phyloP scores from a whole-genome alignment of 2,888 invertebrate genomes.

The Ischnus inquisitorius region DNA sequence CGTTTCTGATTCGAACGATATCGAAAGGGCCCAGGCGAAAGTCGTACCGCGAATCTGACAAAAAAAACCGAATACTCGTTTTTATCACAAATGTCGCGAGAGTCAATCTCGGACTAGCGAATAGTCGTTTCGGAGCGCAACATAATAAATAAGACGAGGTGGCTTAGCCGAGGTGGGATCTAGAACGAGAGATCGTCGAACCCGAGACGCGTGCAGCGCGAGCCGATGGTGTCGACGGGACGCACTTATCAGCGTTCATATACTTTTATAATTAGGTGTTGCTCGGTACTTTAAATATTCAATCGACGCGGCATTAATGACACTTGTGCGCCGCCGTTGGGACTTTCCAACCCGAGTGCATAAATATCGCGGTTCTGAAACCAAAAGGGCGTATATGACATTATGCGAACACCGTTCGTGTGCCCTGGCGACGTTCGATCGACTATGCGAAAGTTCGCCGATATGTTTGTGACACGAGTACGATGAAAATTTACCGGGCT shows the following conservation, averaged over 20 bases:
- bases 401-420: not conserved
- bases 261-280: not conserved
- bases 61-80: not conserved
- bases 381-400: not conserved
- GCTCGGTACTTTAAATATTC: not conserved
- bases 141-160: too few species aligned
- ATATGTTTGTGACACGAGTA: not conserved
- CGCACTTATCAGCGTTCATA: too few species aligned
- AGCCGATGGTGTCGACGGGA: too few species aligned
- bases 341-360: not conserved
- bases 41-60: not conserved
- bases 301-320: not conserved
- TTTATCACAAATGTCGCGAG: not conserved
- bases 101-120: not conserved
- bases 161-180: too few species aligned
- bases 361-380: not conserved
- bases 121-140: not conserved
- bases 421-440: not conserved
- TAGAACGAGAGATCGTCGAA: too few species aligned
- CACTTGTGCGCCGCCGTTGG: not conserved
- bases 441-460: not conserved
- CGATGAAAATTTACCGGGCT: slow-evolving; percentile 3
- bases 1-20: not conserved
- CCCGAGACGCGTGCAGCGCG: too few species aligned
- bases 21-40: not conserved